Evolutionary conservation across 2,113 vertebrate species (phyloP).

Genomic region (Saccopteryx leptura): DNA sequence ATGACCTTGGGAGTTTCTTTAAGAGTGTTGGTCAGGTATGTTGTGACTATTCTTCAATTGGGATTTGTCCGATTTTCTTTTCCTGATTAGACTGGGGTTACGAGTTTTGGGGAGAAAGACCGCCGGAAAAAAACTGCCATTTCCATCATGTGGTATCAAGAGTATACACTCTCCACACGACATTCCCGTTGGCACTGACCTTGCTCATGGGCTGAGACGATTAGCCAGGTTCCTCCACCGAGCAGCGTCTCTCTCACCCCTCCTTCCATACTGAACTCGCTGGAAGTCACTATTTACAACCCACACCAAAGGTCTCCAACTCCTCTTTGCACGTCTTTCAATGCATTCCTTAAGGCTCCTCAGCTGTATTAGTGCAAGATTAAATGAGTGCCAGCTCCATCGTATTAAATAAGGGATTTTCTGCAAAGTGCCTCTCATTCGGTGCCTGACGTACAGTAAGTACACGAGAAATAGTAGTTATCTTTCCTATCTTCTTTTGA

Average conservation of each 20-base stretch:
- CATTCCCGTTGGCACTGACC: rapidly evolving
- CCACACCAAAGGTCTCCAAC: not conserved
- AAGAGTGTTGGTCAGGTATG: not conserved
- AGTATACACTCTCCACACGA: not conserved
- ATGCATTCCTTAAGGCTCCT: not conserved
- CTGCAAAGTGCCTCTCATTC: not conserved
- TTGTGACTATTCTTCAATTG: not conserved
- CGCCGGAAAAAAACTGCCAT: not conserved
- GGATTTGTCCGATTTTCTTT: not conserved
- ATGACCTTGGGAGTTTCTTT: not conserved
- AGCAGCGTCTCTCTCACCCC: not conserved
- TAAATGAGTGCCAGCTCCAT: not conserved
- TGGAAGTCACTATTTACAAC: not conserved
- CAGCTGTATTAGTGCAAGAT: not conserved
- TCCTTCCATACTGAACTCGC: not conserved
- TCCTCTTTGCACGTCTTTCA: not conserved
- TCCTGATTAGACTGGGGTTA: no score
- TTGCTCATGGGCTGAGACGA: rapidly evolving
- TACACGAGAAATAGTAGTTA: not conserved
- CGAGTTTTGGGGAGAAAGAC: not conserved
- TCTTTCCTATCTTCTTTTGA: not conserved
- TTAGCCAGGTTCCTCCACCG: not conserved
- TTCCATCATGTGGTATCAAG: not conserved
- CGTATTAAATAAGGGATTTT: not conserved
- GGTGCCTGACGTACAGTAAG: not conserved